These are phyloP conservation scores for Heliothis peltigera DNA, from an alignment of 2,888 invertebrate species.

Conservation along the genomic window DNA sequence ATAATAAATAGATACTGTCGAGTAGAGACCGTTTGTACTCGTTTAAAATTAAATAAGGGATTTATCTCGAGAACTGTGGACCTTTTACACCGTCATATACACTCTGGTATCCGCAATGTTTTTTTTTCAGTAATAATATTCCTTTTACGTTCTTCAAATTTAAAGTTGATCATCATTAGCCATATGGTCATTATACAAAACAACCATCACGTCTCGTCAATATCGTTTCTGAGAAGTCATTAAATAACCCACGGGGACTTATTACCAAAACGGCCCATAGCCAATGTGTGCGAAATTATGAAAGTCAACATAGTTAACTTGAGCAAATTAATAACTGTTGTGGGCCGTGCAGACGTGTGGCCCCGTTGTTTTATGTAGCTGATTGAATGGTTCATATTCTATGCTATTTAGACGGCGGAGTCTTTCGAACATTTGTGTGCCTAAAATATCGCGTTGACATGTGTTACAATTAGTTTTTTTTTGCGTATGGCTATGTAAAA, in stretches of 20 bases:
- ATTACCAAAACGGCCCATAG: not conserved
- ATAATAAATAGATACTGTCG: too few relatives aligned
- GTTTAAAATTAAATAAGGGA: too few relatives aligned
- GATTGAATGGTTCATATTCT: conserved; percentile 30
- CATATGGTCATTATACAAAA: not conserved
- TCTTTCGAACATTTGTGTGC: not conserved
- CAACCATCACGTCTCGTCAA: not conserved
- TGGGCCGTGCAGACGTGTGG: conserved; percentile 40
- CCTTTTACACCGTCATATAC: too few relatives aligned
- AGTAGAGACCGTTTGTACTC: too few relatives aligned
- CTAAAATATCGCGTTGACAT: not conserved
- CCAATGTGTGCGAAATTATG: conserved; percentile 4
- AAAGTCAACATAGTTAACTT: conserved; percentile 7
- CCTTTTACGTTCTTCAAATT: too few relatives aligned
- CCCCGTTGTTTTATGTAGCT: conserved; percentile 37
- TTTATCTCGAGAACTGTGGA: too few relatives aligned
- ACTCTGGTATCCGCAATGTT: too few relatives aligned
- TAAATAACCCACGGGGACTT: not conserved
- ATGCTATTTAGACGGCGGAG: not conserved
- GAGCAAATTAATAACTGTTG: conserved; percentile 21
- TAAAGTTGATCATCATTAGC: not conserved
- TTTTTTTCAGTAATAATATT: too few relatives aligned
- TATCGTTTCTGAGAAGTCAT: not conserved
- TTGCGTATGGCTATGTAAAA: too few relatives aligned
- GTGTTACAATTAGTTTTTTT: not conserved